Base-by-base conservation (phyloP, 2,113 vertebrate genomes). In the Sinocyclocheilus grahami region DNA sequence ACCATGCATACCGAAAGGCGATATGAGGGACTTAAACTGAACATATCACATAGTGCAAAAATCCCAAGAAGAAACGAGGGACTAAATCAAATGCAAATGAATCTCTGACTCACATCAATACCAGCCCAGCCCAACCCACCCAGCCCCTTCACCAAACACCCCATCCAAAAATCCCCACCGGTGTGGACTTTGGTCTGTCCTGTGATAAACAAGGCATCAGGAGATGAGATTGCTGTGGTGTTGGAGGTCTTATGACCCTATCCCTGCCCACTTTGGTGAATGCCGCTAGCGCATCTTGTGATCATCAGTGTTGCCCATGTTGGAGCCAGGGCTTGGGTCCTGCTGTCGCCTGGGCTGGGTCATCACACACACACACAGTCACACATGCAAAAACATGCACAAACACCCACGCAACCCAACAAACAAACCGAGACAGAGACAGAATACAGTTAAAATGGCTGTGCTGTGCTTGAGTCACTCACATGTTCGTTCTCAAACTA, bases 241-340 rank as follows among this genome's bases (percentile, higher is more conserved):
- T 83, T 55, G 78, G 60, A 86, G 85, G 71, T 84, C 86, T 37
- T 82, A 58, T 88, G 87, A 85, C 86, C 82, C 51, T 86, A 53
- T 82, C 90, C 86, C 85, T 72, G 79, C 85, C 72, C 89, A 84
- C 79, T 83, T 65, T 87, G 71, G 75, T 87, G 90, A 88, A 91
- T 86, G 76, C 88, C 86, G 85, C 93, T 96, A 98, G 94, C 97
- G 97, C 89, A 98, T 96, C 94, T 98, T 99, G 94, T 99, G 96
- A 91, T 99, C 97, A 3, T 99, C 97, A 13, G 97, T 94, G 55
- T 96, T 97, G 88, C 96, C 97, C 93, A 99, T 95, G 94, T 95
- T 97, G 86, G 97, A 97, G 86, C 97, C 97, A 93, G 97, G 97
- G 95, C 96, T 97, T 95, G 97, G 97, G 95, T 99, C 96, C 97